phyloP scores from a whole-genome alignment of 2,888 invertebrate species.

The Mantis religiosa region DNA sequence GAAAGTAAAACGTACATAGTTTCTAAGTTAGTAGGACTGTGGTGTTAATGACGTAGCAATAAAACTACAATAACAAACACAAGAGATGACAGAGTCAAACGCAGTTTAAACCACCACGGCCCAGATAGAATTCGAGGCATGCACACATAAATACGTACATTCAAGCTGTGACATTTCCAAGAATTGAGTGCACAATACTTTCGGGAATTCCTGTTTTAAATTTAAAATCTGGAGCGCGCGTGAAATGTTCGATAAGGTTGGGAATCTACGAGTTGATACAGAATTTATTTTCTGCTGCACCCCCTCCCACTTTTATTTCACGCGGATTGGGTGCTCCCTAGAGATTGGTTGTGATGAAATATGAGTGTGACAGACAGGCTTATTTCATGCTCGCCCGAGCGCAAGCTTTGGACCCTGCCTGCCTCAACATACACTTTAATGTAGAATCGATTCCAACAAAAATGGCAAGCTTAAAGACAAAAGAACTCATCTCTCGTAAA shows the following conservation, averaged over 20 bases:
- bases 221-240: neutral
- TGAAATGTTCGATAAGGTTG: neutral
- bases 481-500: neutral
- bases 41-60: too few species aligned
- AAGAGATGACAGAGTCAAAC: too few species aligned
- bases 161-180: neutral
- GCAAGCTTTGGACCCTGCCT: neutral
- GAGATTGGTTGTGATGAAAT: neutral
- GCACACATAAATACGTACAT: too few species aligned
- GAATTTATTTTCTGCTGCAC: neutral
- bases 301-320: neutral
- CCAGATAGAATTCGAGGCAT: too few species aligned
- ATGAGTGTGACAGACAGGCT: neutral
- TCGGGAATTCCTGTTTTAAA: neutral
- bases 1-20: too few species aligned
- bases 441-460: neutral
- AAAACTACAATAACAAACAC: too few species aligned
- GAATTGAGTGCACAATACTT: neutral
- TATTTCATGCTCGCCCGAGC: neutral
- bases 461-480: neutral
- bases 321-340: neutral
- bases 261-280: neutral
- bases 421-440: neutral
- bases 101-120: too few species aligned
- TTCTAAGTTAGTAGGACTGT: too few species aligned